A percentile compares a stretch with the other conserved stretches of the same genome.
Evolutionary conservation across 2,797 vertebrate genomes (phyloP).

Genomic region (Xerus rutilus): DNA sequence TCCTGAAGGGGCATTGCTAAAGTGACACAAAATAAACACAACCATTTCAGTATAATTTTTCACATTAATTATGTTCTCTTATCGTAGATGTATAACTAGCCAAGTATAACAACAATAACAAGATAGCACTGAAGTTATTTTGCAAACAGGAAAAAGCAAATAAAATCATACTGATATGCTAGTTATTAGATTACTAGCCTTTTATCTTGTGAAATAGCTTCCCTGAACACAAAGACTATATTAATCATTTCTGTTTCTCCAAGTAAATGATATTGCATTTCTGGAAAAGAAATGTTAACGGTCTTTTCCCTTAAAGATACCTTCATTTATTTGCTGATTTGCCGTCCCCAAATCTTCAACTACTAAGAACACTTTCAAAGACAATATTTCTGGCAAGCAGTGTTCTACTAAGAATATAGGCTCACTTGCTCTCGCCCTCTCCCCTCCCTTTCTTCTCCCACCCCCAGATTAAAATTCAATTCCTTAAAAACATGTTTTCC

Average conservation of each 20-base stretch:
- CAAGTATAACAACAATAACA: slow-evolving; percentile 84
- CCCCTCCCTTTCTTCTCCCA: background rate
- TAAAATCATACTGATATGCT: slow-evolving; percentile 85
- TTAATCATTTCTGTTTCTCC: slow-evolving; percentile 83
- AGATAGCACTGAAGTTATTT: slow-evolving; percentile 83
- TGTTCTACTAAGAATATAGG: slow-evolving; percentile 54
- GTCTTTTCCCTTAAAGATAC: slow-evolving; percentile 80
- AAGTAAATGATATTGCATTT: slow-evolving; percentile 80
- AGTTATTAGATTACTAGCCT: slow-evolving; percentile 85
- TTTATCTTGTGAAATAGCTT: slow-evolving; percentile 85
- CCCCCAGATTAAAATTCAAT: slow-evolving; percentile 37
- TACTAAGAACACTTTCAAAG: slow-evolving; percentile 77
- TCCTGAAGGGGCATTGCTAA: slow-evolving; percentile 78
- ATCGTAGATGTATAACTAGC: slow-evolving; percentile 84
- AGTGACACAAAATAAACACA: slow-evolving; percentile 83
- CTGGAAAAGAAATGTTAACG: slow-evolving; percentile 80
- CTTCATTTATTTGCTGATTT: slow-evolving; percentile 81
- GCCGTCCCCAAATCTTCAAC: slow-evolving; percentile 70
- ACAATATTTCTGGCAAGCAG: slow-evolving; percentile 61
- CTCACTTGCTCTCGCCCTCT: background rate
- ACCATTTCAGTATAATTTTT: slow-evolving; percentile 81
- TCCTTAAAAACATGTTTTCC: background rate
- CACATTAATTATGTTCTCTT: slow-evolving; percentile 86
- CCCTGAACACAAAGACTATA: slow-evolving; percentile 83
- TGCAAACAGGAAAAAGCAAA: slow-evolving; percentile 85